Base-by-base conservation (phyloP, 1,140 invertebrate genomes). In the Musca vetustissima region DNA sequence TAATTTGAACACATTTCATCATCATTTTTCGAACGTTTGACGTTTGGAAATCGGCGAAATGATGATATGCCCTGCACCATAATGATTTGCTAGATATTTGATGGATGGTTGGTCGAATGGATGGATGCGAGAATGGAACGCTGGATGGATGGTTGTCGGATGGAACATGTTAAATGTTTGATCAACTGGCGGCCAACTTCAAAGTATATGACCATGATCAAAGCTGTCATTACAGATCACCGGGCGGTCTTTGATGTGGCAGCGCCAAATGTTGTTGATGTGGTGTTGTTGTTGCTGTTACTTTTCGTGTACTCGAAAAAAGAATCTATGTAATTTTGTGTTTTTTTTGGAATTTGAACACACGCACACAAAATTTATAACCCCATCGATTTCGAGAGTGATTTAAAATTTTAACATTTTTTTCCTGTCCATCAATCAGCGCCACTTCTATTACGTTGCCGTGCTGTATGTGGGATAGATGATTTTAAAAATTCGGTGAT, bases 161-260 rank as follows among this genome's bases (percentile, higher is more conserved):
- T 43, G 36, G 36, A 43, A 43, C 36, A 43, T 43, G 36, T 43
- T 43, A 43, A 43, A 43, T 43, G 36, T 43, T 43, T 43, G 36
- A 43, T 43, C 36, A 43, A 43, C 36, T 43, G 36, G n/a, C 57
- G 57, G 57, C 36, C n/a, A n/a, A 61, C 57, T 19, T 61, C 57
- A 61, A 61, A 61, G 57, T 43, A 8, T 14, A 36, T 36, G 28
- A 36, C 4, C 36, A 61, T 61, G 57, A 61, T 61, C 57, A 61
- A 61, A 61, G 57, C 57, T 61, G 57, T 61, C 57, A 61, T 61
- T 61, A 61, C 57, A 61, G 57, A 61, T 61, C 57, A 61, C 28
- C 57, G 19, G 57, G 57, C 57, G 57, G 57, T 61, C 57, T 61
- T 61, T 61, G 57, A 61, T 61, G n/a, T 61, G 32, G 36, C n/a